Conservation (phyloP, 2,888 invertebrate genomes). For the Synanthedon formicaeformis region DNA sequence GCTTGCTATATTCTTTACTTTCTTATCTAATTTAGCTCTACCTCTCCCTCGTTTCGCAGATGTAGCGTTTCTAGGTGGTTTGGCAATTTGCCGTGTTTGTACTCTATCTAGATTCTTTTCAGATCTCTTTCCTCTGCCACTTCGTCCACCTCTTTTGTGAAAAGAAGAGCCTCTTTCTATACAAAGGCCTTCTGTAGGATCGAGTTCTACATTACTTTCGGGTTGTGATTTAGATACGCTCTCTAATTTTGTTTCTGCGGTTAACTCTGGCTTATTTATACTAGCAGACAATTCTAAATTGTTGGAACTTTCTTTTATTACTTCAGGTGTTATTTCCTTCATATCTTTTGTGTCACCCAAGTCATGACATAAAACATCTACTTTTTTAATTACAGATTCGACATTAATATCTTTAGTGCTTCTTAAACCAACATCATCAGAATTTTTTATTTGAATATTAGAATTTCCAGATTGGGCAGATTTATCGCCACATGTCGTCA, state of each 20-base stretch:
- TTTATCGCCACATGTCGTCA: conserved; percentile 16
- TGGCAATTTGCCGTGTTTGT: conserved; percentile 59
- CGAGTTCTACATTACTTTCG: conserved; percentile 14
- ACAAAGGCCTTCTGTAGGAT: conserved; percentile 17
- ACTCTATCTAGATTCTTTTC: conserved; percentile 47
- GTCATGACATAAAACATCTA: conserved; percentile 75
- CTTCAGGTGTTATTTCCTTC: conserved; percentile 8
- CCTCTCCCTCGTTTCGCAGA: conserved; percentile 61
- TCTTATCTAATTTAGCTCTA: conserved; percentile 66
- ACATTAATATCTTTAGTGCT: conserved; percentile 83
- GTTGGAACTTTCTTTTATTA: conserved; percentile 3
- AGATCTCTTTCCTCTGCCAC: conserved; percentile 49
- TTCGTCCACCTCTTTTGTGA: conserved; percentile 53
- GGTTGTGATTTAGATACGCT: conserved; percentile 9
- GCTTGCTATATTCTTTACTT: conserved; percentile 51
- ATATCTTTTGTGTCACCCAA: conserved; percentile 25
- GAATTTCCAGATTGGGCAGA: conserved; percentile 2
- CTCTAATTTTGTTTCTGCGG: neutral
- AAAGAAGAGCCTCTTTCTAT: conserved; percentile 19
- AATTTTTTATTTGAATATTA: conserved; percentile 47
- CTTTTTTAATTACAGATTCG: conserved; percentile 84
- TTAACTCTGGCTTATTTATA: conserved; percentile 2
- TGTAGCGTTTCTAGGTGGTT: conserved; percentile 39
- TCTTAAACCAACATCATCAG: conserved; percentile 83
- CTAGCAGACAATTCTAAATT: too few relatives aligned